Evolutionary conservation across 2,888 invertebrate species (phyloP), one percentile per base, ranked within the genome.

Genomic region (Argynnis bischoffii): DNA sequence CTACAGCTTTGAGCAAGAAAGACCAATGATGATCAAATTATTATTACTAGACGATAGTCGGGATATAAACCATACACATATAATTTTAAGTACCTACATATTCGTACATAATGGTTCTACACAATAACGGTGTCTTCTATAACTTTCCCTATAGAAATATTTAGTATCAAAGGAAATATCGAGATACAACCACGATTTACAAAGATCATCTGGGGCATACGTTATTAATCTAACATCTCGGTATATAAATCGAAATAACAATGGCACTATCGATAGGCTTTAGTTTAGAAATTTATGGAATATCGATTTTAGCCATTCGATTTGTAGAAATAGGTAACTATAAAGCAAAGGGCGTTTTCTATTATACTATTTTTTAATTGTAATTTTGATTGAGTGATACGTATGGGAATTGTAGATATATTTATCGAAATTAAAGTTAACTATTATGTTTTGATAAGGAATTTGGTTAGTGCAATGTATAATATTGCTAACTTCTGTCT

Each of bases 181-280:
- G 46, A 41, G 54, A 15, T 18, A 26, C 55, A 48, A 59, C 47
- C 71, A 66, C 69, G 71, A 69, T 63, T 67, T 61, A 21, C 46
- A 69, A 65, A 71, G 71, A 71, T 70, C 71, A 63, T 67, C 64
- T 67, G 41, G 63, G 63, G 57, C 57, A 59, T 26, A 65, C 64
- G 66, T 70, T 68, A 72, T 66, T 70, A 70, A 71, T 70, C 67
- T 70, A 69, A 41, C 55, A 68, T 69, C 64, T 60, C 16, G 66
- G 64, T 63, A 55, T 71, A 66, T 66, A 72, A 74, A 74, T 69
- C 71, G 55, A 63, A 64, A 57, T 71, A 69, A 74, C 74, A 74
- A 74, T 74, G 64, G 69, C 66, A 18, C 26, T 70, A 70, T 64
- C 67, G 51, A 16, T 55, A n/a, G 14, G 18, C 21, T 59, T 65